These are phyloP conservation scores for Stigmatopora nigra DNA, from an alignment of 2,113 vertebrate species.

Conservation along the genomic window DNA sequence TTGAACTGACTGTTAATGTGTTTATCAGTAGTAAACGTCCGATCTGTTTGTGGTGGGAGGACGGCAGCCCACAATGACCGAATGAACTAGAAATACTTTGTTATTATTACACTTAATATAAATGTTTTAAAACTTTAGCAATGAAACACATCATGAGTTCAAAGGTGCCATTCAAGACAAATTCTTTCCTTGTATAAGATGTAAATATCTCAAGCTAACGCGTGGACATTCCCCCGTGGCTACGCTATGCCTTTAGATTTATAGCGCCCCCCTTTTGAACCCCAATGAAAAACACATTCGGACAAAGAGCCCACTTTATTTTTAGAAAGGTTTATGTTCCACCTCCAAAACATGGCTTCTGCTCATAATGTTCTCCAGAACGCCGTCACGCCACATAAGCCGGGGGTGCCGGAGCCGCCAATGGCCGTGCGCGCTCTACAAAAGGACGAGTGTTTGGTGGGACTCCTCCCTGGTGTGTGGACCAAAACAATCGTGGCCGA, in stretches of 20 bases:
- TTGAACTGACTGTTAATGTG: too few relatives aligned
- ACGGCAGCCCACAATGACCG: too few relatives aligned
- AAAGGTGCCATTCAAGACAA: too few relatives aligned
- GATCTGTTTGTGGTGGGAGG: too few relatives aligned
- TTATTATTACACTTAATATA: too few relatives aligned
- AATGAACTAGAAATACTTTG: too few relatives aligned
- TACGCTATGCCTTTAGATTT: conserved; percentile 11
- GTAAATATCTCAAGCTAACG: neutral
- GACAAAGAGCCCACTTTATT: conserved; percentile 45
- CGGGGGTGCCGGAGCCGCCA: too few relatives aligned
- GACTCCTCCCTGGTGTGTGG: conserved; percentile 17
- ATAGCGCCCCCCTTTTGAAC: conserved; percentile 5
- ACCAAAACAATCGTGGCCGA: conserved; percentile 41
- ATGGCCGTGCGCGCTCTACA: conserved; percentile 41
- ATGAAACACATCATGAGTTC: too few relatives aligned
- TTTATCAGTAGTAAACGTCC: too few relatives aligned
- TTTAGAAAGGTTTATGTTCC: conserved; percentile 55
- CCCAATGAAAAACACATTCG: conserved; percentile 50
- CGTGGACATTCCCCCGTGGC: neutral
- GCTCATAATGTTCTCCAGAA: conserved; percentile 56
- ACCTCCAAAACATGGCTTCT: conserved; percentile 40
- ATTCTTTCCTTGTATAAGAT: too few relatives aligned
- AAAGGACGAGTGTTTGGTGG: conserved; percentile 37
- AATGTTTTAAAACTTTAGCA: too few relatives aligned
- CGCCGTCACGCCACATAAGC: conserved; percentile 43